Conservation (phyloP, 2,888 invertebrate genomes). For the Steromphala cineraria region DNA sequence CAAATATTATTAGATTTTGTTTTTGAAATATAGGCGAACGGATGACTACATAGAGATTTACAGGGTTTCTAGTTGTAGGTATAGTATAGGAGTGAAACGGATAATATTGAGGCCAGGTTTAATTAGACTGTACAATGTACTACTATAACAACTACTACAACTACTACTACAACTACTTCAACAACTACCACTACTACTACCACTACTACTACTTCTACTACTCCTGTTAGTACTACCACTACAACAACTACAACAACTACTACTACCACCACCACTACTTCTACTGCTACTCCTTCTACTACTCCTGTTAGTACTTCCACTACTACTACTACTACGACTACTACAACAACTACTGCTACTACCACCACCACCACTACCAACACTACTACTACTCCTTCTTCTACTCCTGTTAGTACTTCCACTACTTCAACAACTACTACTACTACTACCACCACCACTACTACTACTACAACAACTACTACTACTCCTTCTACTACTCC, state of each 20-base stretch:
- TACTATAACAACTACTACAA: conserved; percentile 15
- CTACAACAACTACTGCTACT: conserved; percentile 24
- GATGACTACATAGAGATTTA: too few species aligned
- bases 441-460: conserved; percentile 21
- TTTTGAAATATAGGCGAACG: too few species aligned
- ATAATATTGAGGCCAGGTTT: too few species aligned
- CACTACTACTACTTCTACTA: conserved; percentile 18
- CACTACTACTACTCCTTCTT: conserved; percentile 16
- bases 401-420: conserved; percentile 5
- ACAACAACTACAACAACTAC: conserved; percentile 24
- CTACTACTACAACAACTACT: conserved; percentile 3
- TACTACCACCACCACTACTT: conserved; percentile 29
- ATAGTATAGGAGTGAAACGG: too few species aligned
- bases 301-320: conserved; percentile 4
- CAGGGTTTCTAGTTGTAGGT: too few species aligned
- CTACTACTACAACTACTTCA: neutral
- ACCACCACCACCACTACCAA: conserved; percentile 11
- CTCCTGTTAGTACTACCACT: neutral
- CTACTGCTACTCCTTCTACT: conserved; percentile 18
- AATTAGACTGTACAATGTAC: too few species aligned
- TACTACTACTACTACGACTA: conserved; percentile 23
- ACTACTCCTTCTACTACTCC: neutral
- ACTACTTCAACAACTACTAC: conserved; percentile 22
- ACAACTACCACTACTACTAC: conserved; percentile 1
- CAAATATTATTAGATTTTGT: too few species aligned